These are phyloP conservation scores for Chydorus sphaericus DNA, from an alignment of 2,888 invertebrate genomes.

Conservation along the genomic window DNA sequence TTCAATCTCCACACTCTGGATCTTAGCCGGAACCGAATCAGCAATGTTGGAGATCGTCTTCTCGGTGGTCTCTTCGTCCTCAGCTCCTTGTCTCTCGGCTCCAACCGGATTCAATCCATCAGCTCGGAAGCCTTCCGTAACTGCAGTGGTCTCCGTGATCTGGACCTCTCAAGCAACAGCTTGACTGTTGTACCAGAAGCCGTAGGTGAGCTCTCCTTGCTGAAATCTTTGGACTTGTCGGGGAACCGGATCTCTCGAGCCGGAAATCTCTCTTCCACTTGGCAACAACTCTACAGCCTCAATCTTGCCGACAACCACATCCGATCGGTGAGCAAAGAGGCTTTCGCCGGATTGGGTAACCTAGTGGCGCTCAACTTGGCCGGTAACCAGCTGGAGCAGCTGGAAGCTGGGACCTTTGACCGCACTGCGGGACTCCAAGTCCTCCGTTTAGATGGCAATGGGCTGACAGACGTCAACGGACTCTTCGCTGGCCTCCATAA, in stretches of 20 bases:
- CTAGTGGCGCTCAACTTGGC: conserved; percentile 70
- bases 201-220: conserved; percentile 49
- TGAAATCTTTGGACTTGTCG: conserved; percentile 67
- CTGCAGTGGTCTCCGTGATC: conserved; percentile 61
- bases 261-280: not conserved
- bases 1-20: conserved; percentile 66
- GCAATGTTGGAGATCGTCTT: conserved; percentile 55
- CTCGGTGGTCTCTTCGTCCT: conserved; percentile 61
- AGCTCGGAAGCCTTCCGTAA: conserved; percentile 60
- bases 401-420: conserved; percentile 64
- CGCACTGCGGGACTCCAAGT: conserved; percentile 60
- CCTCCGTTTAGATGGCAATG: conserved; percentile 62
- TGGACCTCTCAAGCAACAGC: conserved; percentile 69
- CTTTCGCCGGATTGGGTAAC: conserved; percentile 59
- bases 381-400: conserved; percentile 62
- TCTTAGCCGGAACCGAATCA: conserved; percentile 63
- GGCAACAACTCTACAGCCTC: conserved; percentile 57
- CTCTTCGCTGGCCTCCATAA: conserved; percentile 30
- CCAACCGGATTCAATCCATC: conserved; percentile 58
- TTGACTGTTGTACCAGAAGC: conserved; percentile 61
- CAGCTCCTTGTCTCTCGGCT: conserved; percentile 60
- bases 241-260: conserved; percentile 59
- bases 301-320: conserved; percentile 73
- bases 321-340: conserved; percentile 59
- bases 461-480: conserved; percentile 25